Percentiles rank a stretch among this genome's conserved stretches.
Evolutionary conservation across 2,888 invertebrate genomes (phyloP).

Genomic region (Silvanus unidentatus): DNA sequence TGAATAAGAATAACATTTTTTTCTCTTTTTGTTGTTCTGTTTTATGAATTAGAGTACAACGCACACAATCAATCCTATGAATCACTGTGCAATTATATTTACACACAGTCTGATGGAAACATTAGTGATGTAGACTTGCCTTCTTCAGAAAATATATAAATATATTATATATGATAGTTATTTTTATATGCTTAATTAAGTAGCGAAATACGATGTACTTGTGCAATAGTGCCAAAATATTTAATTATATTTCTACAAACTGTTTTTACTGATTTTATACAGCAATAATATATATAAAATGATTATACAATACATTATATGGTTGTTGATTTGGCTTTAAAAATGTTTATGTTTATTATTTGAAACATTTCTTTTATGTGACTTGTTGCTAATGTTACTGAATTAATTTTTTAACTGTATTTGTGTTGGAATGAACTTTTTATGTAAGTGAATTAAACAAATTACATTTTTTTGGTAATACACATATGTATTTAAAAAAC

Average conservation of each 20-base stretch:
- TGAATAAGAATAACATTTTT: too few relatives aligned
- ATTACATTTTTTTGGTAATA: slow-evolving; percentile 8
- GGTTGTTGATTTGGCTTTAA: too few relatives aligned
- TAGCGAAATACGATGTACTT: slow-evolving; percentile 12
- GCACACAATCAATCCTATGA: too few relatives aligned
- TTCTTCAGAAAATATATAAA: slow-evolving; percentile 24
- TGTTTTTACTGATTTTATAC: slow-evolving; percentile 10
- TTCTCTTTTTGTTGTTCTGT: too few relatives aligned
- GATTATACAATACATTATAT: too few relatives aligned
- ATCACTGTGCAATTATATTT: too few relatives aligned
- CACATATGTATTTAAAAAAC: slow-evolving; percentile 6
- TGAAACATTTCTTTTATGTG: too few relatives aligned
- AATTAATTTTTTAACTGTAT: slow-evolving; percentile 26
- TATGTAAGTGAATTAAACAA: slow-evolving; percentile 25
- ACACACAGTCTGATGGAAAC: too few relatives aligned
- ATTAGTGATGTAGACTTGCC: slow-evolving; percentile 32
- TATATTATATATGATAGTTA: too few relatives aligned
- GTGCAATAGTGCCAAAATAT: slow-evolving; percentile 36
- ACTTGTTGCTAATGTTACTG: slow-evolving; percentile 16
- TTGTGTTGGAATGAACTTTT: slow-evolving; percentile 32
- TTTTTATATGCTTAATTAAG: slow-evolving; percentile 32
- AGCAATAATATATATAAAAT: slow-evolving; percentile 22
- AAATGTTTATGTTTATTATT: too few relatives aligned
- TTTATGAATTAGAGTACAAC: too few relatives aligned
- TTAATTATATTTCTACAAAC: slow-evolving; percentile 13